These are phyloP conservation scores for Tenthredo mesomela DNA, from an alignment of 2,888 invertebrate species.

Conservation along the genomic window DNA sequence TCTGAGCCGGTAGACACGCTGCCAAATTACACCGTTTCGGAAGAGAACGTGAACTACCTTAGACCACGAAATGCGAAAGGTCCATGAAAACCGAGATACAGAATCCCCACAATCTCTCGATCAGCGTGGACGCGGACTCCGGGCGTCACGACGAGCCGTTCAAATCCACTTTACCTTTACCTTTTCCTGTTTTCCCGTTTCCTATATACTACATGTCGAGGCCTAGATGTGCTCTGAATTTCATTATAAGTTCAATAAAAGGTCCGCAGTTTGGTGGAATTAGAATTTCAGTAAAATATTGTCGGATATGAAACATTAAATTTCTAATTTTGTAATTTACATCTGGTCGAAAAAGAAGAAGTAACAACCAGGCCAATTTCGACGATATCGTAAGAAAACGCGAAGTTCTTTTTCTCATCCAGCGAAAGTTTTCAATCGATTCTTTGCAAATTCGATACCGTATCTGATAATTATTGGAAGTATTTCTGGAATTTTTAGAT, in stretches of 20 bases:
- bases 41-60: not conserved
- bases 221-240: not conserved
- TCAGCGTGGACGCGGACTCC: not conserved
- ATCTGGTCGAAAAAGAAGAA: no score
- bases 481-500: no score
- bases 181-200: not conserved
- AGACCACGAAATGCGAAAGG: conserved; percentile 5
- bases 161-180: not conserved
- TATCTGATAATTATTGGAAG: no score
- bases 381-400: no score
- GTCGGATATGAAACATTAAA: not conserved
- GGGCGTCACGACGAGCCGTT: not conserved
- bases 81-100: not conserved
- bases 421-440: no score
- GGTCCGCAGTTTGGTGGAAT: not conserved
- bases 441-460: no score
- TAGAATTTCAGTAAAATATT: not conserved
- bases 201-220: not conserved
- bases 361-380: no score
- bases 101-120: conserved; percentile 9
- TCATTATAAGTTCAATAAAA: not conserved
- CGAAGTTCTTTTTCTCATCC: no score
- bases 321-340: no score
- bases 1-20: not conserved
- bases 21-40: conserved; percentile 27